These are phyloP conservation scores for Dione juno DNA, from an alignment of 2,888 invertebrate species.

Conservation along the genomic window DNA sequence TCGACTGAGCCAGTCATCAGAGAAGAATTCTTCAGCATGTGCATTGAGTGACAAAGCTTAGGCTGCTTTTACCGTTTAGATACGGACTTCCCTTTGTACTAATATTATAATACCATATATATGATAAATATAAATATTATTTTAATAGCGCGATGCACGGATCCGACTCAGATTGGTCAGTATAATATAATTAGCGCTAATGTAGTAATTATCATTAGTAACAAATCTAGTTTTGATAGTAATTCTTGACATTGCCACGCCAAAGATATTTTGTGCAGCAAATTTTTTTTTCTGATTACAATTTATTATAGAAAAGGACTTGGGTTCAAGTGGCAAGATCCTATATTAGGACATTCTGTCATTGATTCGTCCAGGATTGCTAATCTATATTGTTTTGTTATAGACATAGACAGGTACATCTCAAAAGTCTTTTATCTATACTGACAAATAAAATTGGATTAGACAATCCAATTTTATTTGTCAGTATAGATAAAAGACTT, in stretches of 20 bases:
- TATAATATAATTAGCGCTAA: conserved; percentile 3
- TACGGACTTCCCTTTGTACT: conserved; percentile 21
- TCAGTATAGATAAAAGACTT: too few relatives aligned
- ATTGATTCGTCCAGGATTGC: too few relatives aligned
- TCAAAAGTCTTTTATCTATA: too few relatives aligned
- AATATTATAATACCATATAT: neutral
- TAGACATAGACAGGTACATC: too few relatives aligned
- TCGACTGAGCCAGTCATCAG: neutral
- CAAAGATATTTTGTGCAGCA: neutral
- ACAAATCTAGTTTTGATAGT: neutral
- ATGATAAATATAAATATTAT: conserved; percentile 3
- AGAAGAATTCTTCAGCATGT: neutral
- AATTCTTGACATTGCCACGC: neutral
- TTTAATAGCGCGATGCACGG: conserved; percentile 26
- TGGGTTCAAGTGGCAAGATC: too few relatives aligned
- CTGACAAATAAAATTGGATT: too few relatives aligned
- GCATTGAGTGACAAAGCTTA: neutral
- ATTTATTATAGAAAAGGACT: too few relatives aligned
- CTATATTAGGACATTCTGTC: neutral
- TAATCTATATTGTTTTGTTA: too few relatives aligned
- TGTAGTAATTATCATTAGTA: neutral
- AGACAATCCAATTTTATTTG: too few relatives aligned
- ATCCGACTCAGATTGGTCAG: conserved; percentile 2
- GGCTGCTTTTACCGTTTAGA: conserved; percentile 18
- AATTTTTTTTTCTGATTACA: too few relatives aligned